phyloP scores from a whole-genome alignment of 2,113 vertebrate genomes.

The Ptyas mucosa region DNA sequence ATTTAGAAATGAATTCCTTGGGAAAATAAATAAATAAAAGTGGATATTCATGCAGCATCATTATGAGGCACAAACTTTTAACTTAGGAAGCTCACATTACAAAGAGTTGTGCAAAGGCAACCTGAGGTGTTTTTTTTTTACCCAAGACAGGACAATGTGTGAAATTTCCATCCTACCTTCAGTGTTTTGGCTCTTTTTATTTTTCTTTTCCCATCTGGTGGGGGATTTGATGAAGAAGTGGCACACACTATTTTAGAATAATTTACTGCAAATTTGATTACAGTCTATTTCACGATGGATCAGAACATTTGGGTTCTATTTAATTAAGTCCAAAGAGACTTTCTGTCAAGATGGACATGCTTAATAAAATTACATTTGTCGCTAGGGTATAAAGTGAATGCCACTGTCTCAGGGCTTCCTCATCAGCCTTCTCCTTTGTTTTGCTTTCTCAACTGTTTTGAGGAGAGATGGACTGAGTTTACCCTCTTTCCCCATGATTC shows the following conservation, averaged over 20 bases:
- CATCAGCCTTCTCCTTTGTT: not conserved
- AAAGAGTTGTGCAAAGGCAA: not conserved
- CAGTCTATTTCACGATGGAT: not conserved
- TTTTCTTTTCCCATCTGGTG: not conserved
- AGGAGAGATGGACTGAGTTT: not conserved
- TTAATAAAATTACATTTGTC: constrained; percentile 9
- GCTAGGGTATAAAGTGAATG: not conserved
- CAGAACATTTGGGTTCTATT: constrained; percentile 1
- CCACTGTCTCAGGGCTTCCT: not conserved
- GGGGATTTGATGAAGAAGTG: not conserved
- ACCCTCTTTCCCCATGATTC: not conserved
- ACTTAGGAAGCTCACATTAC: not conserved
- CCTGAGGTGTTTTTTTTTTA: not conserved
- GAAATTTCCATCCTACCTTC: not conserved
- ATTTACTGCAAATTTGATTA: constrained; percentile 7
- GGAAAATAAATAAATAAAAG: constrained; percentile 2
- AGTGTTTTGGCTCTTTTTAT: not conserved
- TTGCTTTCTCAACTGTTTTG: not conserved
- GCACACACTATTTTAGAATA: not conserved
- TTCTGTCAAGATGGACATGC: constrained; percentile 1
- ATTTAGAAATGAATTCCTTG: not conserved
- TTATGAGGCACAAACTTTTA: not conserved
- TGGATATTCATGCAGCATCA: not conserved
- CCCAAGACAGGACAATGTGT: not conserved
- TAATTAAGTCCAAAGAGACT: constrained; percentile 27